Evolutionary conservation across 2,113 vertebrate genomes (phyloP).

Genomic region (Cyprinodon brontotheroides): DNA sequence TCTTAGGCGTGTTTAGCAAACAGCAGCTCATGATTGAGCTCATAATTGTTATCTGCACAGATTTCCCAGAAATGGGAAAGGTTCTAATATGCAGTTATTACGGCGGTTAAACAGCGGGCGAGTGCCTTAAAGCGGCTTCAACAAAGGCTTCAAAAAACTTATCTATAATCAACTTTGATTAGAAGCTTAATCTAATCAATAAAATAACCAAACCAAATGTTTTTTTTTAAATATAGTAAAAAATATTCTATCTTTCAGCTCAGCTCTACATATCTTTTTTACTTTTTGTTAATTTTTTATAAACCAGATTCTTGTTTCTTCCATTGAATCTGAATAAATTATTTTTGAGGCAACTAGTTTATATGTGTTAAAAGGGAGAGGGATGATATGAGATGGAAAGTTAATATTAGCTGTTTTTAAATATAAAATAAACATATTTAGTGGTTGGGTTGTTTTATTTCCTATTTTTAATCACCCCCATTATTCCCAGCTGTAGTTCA

Average conservation of each 20-base stretch:
- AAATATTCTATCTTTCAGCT: neutral
- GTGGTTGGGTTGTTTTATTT: neutral
- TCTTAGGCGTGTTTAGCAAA: neutral
- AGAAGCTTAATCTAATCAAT: neutral
- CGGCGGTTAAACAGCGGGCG: neutral
- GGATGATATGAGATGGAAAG: neutral
- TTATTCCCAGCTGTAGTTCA: no score
- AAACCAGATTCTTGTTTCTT: neutral
- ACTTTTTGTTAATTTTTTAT: neutral
- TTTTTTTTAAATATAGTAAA: no score
- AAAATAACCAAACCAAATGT: no score
- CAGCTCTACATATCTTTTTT: neutral
- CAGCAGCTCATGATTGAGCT: neutral
- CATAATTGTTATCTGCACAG: neutral
- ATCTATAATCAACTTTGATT: neutral
- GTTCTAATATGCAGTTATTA: neutral
- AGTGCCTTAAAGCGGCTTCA: neutral
- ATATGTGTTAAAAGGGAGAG: no score
- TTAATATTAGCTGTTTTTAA: neutral
- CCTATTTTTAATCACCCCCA: no score
- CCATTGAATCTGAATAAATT: neutral
- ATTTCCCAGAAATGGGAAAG: neutral
- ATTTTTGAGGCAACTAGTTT: neutral
- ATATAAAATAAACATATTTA: neutral
- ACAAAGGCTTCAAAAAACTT: neutral